Base-by-base conservation (phyloP, 2,797 vertebrate genomes). In the Sebastes flavidus region DNA sequence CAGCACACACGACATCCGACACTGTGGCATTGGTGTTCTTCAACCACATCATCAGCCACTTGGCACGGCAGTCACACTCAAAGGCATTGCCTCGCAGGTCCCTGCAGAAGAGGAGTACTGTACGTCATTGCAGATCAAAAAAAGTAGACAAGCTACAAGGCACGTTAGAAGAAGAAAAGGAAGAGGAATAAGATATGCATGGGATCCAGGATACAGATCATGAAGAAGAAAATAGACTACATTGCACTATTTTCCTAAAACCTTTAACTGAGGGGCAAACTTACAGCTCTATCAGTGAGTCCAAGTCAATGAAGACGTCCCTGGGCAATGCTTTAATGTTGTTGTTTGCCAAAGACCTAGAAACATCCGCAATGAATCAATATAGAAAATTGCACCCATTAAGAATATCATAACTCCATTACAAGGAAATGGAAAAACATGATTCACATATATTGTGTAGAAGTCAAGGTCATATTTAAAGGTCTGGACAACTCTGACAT, bases 11-110 rank as follows among this genome's bases (percentile, higher is more conserved):
- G 80, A 97, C 97, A 89, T 99, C 98, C 1, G 98, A 98, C 87
- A 99, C 98, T 10, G 98, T 98, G 89, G 98, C 97, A 75, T 99
- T 99, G 83, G 98, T 99, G 96, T 94, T 98, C 94, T 98, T 99
- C 93, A 99, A 89, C 99, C 98, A 99, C 82, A 90, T 94, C 95
- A 98, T 98, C 92, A 99, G 90, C 99, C 99, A 99, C 92, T 99
- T 99, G 82, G 97, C 96, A 85, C 97, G 97, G 93, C 99, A 99
- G 95, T 99, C 98, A 81, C 99, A 99, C 89, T 99, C 97, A 88
- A 99, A 98, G 80, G 96, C 96, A 93, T 99, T 99, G 77, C 98
- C 99, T 90, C 98, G 96, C 94, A 99, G 95, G 90, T 99, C 99
- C 91, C 99, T 99, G 94, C 71, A 73, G 60, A 42, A 55, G 54